These are phyloP conservation scores for Coecobrya sp. DNA, from an alignment of 2,888 invertebrate genomes.

Conservation along the genomic window DNA sequence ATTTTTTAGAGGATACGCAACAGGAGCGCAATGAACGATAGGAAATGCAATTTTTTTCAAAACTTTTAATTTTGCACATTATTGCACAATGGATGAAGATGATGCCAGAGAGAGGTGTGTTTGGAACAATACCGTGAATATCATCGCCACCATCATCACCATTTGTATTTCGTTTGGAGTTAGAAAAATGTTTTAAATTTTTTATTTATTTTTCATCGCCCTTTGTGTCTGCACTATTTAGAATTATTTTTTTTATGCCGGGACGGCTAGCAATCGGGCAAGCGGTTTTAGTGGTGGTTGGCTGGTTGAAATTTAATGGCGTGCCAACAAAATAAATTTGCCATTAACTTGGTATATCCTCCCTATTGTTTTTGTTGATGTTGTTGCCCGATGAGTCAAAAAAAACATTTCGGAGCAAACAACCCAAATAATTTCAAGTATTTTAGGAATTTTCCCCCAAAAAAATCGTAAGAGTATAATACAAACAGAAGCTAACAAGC, in stretches of 20 bases:
- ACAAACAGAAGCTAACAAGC: slow-evolving; percentile 9
- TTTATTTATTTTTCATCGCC: not conserved
- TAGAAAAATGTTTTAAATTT: not conserved
- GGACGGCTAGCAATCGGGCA: not conserved
- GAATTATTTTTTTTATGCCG: not conserved
- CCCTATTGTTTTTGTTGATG: not conserved
- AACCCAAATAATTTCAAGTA: not conserved
- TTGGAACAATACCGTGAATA: not conserved
- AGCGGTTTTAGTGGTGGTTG: not conserved
- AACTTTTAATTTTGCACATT: not conserved
- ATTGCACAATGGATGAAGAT: not conserved
- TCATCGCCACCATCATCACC: not conserved
- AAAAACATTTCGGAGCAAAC: not conserved
- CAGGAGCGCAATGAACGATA: slow-evolving; percentile 4
- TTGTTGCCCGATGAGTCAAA: not conserved
- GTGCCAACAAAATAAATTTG: not conserved
- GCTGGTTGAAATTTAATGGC: not conserved
- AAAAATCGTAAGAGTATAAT: not conserved
- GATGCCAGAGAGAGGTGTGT: not conserved
- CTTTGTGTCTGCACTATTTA: not conserved
- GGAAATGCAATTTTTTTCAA: slow-evolving; percentile 6
- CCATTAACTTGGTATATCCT: not conserved
- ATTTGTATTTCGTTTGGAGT: not conserved
- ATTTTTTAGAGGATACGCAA: not conserved
- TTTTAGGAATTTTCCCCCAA: slow-evolving; percentile 23